Percentiles rank a stretch among this genome's conserved stretches.
phyloP scores from a whole-genome alignment of 2,888 invertebrate species.

The Megaustenia siamemsis region DNA sequence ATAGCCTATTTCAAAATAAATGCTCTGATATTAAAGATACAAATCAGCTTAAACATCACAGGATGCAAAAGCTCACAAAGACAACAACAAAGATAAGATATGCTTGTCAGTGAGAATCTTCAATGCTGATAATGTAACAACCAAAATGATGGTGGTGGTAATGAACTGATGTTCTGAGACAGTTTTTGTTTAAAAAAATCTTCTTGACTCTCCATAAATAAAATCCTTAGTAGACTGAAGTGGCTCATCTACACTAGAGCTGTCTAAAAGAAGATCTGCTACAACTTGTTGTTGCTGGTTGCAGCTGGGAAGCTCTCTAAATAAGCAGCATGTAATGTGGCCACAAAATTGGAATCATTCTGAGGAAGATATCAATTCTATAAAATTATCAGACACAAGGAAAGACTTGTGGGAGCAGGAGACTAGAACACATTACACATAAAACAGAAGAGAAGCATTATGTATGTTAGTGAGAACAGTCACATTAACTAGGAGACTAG shows the following conservation, averaged over 20 bases:
- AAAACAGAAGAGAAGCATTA: no score
- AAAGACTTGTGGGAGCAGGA: no score
- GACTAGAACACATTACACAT: no score
- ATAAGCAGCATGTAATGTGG: conserved; percentile 94
- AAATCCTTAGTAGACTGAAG: not conserved
- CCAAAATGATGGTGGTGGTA: not conserved
- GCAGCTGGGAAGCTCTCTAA: conserved; percentile 83
- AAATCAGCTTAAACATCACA: not conserved
- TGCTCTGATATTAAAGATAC: no score
- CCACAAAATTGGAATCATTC: conserved; percentile 92
- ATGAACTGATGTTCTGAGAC: no score
- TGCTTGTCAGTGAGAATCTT: not conserved
- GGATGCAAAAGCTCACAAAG: not conserved
- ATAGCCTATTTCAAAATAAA: no score
- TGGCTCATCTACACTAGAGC: not conserved
- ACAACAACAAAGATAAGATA: not conserved
- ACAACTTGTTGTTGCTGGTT: conserved; percentile 48
- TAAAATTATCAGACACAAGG: not conserved
- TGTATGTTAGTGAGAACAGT: no score
- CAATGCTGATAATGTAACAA: not conserved
- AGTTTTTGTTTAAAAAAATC: not conserved
- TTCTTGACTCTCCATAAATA: not conserved
- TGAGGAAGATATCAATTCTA: conserved; percentile 60
- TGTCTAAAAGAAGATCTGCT: not conserved
- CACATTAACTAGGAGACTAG: no score